Evolutionary conservation across 2,797 vertebrate genomes (phyloP).

Genomic region (Iguana delicatissima): DNA sequence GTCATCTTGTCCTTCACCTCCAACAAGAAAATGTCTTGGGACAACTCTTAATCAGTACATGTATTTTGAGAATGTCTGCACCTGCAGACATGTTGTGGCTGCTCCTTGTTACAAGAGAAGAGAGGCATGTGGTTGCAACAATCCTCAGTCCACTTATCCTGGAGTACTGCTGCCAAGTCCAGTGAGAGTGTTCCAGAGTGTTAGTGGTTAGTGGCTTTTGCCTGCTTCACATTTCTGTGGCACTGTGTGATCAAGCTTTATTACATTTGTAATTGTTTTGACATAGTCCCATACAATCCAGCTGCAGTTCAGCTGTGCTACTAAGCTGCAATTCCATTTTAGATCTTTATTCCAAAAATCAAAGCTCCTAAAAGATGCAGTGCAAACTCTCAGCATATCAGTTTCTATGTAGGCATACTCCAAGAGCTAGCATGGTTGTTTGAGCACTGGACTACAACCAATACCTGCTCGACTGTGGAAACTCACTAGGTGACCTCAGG

Average conservation of each 20-base stretch:
- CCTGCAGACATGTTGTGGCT: not conserved
- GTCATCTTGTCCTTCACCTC: not conserved
- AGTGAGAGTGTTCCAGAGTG: not conserved
- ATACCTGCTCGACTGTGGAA: too few relatives aligned
- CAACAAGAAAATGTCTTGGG: not conserved
- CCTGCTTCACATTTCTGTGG: conserved; percentile 15
- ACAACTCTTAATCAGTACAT: not conserved
- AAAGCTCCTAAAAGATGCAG: not conserved
- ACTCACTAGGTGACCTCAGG: too few relatives aligned
- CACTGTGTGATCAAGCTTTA: not conserved
- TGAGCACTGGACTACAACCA: not conserved
- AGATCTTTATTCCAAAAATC: not conserved
- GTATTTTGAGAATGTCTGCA: not conserved
- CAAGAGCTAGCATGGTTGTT: not conserved
- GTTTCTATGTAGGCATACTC: not conserved
- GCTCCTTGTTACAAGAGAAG: not conserved
- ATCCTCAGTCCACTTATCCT: not conserved
- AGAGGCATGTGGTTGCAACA: conserved; percentile 2
- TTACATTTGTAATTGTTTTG: not conserved
- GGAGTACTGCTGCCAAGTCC: not conserved
- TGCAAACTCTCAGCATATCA: not conserved
- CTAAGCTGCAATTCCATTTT: not conserved
- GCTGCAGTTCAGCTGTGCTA: not conserved
- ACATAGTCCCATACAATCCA: not conserved
- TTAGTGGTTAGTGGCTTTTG: conserved; percentile 12